phyloP scores from a whole-genome alignment of 2,113 vertebrate species.

The Vicugna pacos region DNA sequence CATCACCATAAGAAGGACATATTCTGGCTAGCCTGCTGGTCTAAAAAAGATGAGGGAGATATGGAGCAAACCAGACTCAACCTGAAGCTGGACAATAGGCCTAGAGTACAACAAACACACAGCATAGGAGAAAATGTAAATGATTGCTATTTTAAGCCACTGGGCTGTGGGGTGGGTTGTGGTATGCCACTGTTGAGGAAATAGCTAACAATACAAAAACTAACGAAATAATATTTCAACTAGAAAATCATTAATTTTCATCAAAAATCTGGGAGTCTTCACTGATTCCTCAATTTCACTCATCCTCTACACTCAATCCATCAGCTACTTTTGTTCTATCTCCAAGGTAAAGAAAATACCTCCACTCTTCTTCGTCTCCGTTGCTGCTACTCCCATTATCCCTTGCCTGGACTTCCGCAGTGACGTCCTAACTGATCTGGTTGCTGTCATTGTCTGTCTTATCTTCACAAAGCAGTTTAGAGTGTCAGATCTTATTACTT shows the following conservation, averaged over 20 bases:
- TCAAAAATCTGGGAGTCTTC: neutral
- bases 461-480: neutral
- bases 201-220: neutral
- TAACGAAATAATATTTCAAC: slow-evolving; percentile 34
- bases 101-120: neutral
- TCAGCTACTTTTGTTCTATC: neutral
- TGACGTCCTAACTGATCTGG: neutral
- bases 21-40: neutral
- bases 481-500: neutral
- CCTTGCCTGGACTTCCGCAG: neutral
- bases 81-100: neutral
- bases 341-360: neutral
- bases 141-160: neutral
- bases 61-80: neutral
- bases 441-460: neutral
- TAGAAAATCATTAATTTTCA: slow-evolving; percentile 24
- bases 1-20: neutral
- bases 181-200: neutral
- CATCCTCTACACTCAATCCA: neutral
- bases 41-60: neutral
- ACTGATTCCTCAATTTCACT: neutral
- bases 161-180: neutral
- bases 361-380: neutral
- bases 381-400: neutral
- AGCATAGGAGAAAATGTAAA: neutral